A percentile compares a stretch with the other conserved stretches of the same genome.
Conservation (phyloP, 2,797 vertebrate species). For the Leptodactylus fallax region DNA sequence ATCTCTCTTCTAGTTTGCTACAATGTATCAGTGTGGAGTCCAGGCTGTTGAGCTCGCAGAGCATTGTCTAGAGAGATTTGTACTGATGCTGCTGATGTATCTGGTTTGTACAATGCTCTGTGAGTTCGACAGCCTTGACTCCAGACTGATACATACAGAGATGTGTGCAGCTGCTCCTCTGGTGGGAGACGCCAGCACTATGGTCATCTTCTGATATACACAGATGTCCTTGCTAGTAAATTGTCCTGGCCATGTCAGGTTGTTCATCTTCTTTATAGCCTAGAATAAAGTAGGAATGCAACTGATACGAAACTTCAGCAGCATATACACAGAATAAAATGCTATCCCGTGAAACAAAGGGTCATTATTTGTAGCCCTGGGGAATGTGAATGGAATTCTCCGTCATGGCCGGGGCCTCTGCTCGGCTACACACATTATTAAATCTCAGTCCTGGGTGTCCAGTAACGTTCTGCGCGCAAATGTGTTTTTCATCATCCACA, state of each 20-base stretch:
- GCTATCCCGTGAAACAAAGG: background rate
- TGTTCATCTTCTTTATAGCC: background rate
- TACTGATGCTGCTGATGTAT: no score
- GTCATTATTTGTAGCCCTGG: background rate
- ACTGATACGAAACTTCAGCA: background rate
- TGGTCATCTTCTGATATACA: background rate
- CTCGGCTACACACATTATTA: background rate
- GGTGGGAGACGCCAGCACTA: background rate
- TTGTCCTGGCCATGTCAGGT: background rate
- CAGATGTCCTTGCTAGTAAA: background rate
- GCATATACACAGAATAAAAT: background rate
- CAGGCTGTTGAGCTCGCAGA: no score
- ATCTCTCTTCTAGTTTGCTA: no score
- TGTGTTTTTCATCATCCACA: slow-evolving; percentile 51
- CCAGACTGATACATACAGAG: no score
- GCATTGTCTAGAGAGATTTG: no score
- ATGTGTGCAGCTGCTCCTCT: background rate
- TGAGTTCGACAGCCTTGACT: no score
- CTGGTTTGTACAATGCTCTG: no score
- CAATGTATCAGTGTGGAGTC: no score
- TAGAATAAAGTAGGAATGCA: background rate
- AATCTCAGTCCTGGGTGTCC: slow-evolving; percentile 21
- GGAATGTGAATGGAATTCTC: background rate
- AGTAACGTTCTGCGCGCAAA: background rate
- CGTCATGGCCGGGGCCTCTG: background rate